Evolutionary conservation across 2,888 invertebrate genomes (phyloP), one percentile per base, ranked within the genome.

Genomic region (Cataglyphis cursor): DNA sequence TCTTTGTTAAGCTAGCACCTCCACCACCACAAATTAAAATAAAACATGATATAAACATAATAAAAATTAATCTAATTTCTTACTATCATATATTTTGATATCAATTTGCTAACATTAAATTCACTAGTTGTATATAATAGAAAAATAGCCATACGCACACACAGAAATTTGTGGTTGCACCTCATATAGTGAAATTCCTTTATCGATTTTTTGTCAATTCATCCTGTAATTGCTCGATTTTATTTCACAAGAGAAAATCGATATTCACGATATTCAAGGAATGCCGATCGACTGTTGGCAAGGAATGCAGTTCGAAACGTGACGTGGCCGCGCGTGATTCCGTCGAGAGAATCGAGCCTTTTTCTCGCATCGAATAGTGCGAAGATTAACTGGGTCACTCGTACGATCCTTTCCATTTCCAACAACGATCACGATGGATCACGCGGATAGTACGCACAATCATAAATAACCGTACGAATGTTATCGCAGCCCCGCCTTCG

Each of bases 341-440:
- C 3, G 6, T 48, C 3, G 28, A 24, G 12, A 28, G 31, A 28
- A 31, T 21, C 31, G n/a, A 51, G 8, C 51, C 8, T 68, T 31
- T 64, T 68, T n/a, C n/a, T 51, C 31, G 18, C 6, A 8, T 68
- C 18, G 51, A 68, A 51, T 21, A 31, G 28, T 18, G 44, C 48
- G n/a, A 12, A 31, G 12, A n/a, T 48, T 68, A 51, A 68, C n/a
- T 51, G 15, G 51, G 68, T 51, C 48, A 68, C 9, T 44, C 41
- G 41, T 65, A 51, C 31, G n/a, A 51, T 68, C 48, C 31, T 68
- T 68, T 51, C 48, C 48, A 68, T 68, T 68, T 31, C 12, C 31
- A n/a, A 68, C n/a, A n/a, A 48, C 3, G 28, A 31, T 51, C 28
- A 31, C 12, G 8, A 21, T 28, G 28, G 28, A 28, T 28, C 28